Evolutionary conservation across 23 tunicate genomes (phyloP).

Genomic region (Botrylloides violaceus): DNA sequence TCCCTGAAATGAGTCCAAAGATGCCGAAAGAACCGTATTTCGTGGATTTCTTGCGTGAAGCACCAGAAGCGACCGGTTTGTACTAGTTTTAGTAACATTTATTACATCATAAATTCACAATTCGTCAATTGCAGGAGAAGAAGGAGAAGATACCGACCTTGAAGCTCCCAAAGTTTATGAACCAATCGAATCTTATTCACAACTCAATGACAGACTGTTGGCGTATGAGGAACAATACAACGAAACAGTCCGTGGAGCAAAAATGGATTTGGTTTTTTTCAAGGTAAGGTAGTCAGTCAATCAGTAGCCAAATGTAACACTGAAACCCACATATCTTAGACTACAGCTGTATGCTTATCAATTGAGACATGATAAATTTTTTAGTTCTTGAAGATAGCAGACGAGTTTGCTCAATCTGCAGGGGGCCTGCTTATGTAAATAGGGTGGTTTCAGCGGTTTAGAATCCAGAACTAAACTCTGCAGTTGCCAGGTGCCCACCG

Average conservation of each 20-base stretch:
- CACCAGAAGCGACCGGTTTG: conserved; percentile 93
- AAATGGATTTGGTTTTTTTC: conserved; percentile 98
- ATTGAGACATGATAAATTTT: too few species aligned
- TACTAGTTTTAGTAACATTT: background rate
- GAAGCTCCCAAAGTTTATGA: conserved; percentile 99
- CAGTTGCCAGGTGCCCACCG: too few species aligned
- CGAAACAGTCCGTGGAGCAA: conserved; percentile 96
- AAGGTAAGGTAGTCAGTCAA: conserved; percentile 28
- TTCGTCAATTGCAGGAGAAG: conserved; percentile 63
- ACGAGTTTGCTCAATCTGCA: too few species aligned
- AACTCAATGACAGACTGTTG: conserved; percentile 78
- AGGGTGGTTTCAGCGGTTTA: too few species aligned
- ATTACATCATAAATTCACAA: too few species aligned
- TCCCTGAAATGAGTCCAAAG: conserved; percentile 41
- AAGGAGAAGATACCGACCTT: conserved; percentile 91
- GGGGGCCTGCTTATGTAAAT: too few species aligned
- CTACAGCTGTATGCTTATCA: too few species aligned
- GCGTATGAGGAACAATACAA: conserved; percentile 90
- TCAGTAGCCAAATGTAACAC: too few species aligned
- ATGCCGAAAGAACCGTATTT: conserved; percentile 81
- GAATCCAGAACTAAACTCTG: too few species aligned
- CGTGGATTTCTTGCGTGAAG: conserved; percentile 93
- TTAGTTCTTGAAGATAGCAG: too few species aligned
- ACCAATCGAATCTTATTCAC: conserved; percentile 74
- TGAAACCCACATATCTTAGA: too few species aligned